phyloP scores from a whole-genome alignment of 2,113 vertebrate genomes.

The Mandrillus leucophaeus region DNA sequence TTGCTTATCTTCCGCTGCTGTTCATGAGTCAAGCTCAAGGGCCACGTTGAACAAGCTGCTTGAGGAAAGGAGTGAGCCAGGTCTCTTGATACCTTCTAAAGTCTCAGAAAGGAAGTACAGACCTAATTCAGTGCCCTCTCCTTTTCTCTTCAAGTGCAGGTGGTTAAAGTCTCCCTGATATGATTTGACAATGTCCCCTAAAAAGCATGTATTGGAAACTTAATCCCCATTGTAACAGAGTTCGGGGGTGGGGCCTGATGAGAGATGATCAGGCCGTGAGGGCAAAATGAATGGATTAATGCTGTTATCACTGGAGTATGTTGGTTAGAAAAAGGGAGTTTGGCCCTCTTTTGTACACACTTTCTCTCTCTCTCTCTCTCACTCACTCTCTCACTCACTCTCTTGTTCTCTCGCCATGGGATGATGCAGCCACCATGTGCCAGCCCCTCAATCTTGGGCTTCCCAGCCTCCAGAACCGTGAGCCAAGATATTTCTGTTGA shows the following conservation, averaged over 20 bases:
- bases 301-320: rapidly evolving
- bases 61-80: not conserved
- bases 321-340: not conserved
- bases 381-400: not conserved
- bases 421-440: not conserved
- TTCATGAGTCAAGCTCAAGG: not conserved
- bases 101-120: not conserved
- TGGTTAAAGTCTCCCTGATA: not conserved
- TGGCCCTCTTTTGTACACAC: too few species aligned
- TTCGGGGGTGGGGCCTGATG: not conserved
- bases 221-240: too few species aligned
- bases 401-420: not conserved
- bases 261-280: not conserved
- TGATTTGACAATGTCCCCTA: not conserved
- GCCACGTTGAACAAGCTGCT: not conserved
- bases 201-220: not conserved
- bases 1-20: not conserved
- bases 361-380: not conserved
- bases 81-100: not conserved
- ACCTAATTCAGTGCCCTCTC: not conserved
- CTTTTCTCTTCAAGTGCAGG: not conserved
- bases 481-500: not conserved
- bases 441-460: not conserved
- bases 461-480: not conserved
- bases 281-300: not conserved